Base-by-base conservation (phyloP, 2,113 vertebrate genomes). In the Eurystomus gularis region DNA sequence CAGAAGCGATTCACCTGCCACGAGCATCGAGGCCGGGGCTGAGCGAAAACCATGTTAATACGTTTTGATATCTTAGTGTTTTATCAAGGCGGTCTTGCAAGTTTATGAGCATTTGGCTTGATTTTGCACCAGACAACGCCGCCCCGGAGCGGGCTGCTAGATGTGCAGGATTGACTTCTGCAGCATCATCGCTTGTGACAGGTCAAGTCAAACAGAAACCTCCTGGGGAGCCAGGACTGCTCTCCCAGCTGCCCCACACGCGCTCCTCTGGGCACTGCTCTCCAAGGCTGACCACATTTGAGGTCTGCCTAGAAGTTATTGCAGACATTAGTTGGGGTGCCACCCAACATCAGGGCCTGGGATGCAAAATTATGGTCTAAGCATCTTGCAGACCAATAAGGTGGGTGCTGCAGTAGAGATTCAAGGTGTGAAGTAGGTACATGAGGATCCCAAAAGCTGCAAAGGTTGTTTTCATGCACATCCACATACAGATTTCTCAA, bases 131-230 rank as follows among this genome's bases (percentile, higher is more conserved):
- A 96, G 96, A 88, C 83, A 95, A 51, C 9, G 0, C 21, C 17
- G 61, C 68, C 88, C 61, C 39, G 10, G 83, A 91, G 81, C 62
- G 62, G 93, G 94, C 93, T 88, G 84, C 97, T 97, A 98, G 97
- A 97, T 97, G 97, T 95, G 93, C 86, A 79, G 58, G 80, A 57
- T 94, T 97, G 91, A 93, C 88, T 95, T 92, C 76, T 71, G 81
- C 94, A 91, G 86, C 86, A 92, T 95, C 92, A 94, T 64, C 40
- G 23, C 96, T 94, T 92, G 94, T 80, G 95, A 92, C 3, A 5
- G 90, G 90, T 93, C 96, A 89, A 78, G 94, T 78, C 93, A 93
- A 95, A 96, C 91, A 94, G 97, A 98, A 97, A 79, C 35, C 77
- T 91, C 70, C 86, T 69, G 86, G 73, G 48, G 57, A 90, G 92